A percentile compares a stretch with the other conserved stretches of the same genome.
Evolutionary conservation across 1,140 invertebrate species (phyloP).

Genomic region (Brachionus angularis): DNA sequence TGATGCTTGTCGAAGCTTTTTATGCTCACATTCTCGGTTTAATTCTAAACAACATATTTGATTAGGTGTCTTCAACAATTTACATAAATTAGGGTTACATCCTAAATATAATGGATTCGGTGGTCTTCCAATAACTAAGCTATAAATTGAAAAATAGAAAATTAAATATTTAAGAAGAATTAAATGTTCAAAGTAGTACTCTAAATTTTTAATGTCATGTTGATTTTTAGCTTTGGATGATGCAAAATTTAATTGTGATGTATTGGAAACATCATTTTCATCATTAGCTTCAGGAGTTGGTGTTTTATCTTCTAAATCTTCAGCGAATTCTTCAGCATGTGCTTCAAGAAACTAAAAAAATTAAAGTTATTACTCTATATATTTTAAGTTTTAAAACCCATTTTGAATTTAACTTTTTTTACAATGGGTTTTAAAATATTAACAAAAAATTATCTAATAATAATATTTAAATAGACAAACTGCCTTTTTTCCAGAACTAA

Average conservation of each 20-base stretch:
- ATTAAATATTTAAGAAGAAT: too few relatives aligned
- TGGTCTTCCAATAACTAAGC: conserved; percentile 11
- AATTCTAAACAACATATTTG: conserved; percentile 39
- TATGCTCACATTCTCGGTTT: conserved; percentile 17
- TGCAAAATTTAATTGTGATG: not conserved
- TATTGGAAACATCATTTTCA: not conserved
- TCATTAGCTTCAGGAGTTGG: too few relatives aligned
- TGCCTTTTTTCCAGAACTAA: not conserved
- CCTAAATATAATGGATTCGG: conserved; percentile 37
- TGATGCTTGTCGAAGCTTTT: conserved; percentile 63
- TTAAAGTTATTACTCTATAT: not conserved
- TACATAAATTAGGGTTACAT: conserved; percentile 30
- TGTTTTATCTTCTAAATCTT: not conserved
- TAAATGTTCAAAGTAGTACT: conserved; percentile 4
- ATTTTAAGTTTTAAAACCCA: not conserved
- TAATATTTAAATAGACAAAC: not conserved
- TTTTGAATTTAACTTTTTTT: too few relatives aligned
- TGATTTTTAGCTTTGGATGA: not conserved
- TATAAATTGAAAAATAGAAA: conserved; percentile 5
- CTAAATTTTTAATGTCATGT: conserved; percentile 1
- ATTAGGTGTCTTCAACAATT: conserved; percentile 20
- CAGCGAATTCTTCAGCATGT: conserved; percentile 16
- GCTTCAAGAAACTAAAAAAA: not conserved
- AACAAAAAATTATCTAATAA: too few relatives aligned
- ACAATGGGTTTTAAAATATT: too few relatives aligned